Conservation (phyloP, 2,888 invertebrate species). For the Pinctada fucata region DNA sequence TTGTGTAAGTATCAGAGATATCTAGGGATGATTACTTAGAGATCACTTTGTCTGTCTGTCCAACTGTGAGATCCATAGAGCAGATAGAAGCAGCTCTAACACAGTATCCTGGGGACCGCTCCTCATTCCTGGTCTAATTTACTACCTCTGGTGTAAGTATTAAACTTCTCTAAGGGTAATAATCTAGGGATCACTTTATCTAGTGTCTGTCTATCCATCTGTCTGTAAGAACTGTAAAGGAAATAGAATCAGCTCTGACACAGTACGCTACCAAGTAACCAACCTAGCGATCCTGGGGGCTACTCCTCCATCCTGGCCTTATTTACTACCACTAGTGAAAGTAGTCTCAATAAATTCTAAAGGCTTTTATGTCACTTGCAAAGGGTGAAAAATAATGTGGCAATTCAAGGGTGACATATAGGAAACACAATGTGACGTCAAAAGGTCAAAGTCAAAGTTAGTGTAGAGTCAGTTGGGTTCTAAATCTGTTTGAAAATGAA, state of each 20-base stretch:
- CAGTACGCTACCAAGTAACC: constrained; percentile 39
- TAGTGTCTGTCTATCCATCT: too few species aligned
- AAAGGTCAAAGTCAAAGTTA: too few species aligned
- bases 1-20: constrained; percentile 51
- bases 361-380: too few species aligned
- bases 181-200: too few species aligned
- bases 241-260: constrained; percentile 41
- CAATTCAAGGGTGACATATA: too few species aligned
- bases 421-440: too few species aligned
- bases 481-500: too few species aligned
- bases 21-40: background rate
- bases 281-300: constrained; percentile 31
- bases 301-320: constrained; percentile 57
- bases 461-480: too few species aligned
- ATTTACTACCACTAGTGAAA: constrained; percentile 58
- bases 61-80: constrained; percentile 31
- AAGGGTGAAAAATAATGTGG: too few species aligned
- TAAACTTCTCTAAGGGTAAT: background rate
- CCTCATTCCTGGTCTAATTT: constrained; percentile 60
- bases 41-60: too few species aligned
- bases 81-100: constrained; percentile 42
- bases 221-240: constrained; percentile 37
- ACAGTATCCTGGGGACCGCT: constrained; percentile 36
- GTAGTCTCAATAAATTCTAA: constrained; percentile 17
- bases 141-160: constrained; percentile 57